phyloP scores from a whole-genome alignment of 2,888 invertebrate genomes.

The Ophion costatus region DNA sequence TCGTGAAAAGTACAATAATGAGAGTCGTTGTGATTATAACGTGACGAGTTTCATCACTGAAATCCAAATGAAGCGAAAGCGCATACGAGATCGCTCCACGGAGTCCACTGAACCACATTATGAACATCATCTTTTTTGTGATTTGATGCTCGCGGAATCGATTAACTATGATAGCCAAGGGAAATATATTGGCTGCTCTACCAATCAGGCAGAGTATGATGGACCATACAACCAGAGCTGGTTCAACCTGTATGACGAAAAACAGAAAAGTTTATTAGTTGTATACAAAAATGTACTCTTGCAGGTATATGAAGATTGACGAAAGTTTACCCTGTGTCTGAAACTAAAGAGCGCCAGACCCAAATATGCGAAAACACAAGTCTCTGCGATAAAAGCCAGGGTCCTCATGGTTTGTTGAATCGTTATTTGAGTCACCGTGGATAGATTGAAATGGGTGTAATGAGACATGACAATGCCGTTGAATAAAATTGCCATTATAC shows the following conservation, averaged over 20 bases:
- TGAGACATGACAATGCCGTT: conserved; percentile 99
- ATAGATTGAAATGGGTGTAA: conserved; percentile 99
- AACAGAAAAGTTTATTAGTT: neutral
- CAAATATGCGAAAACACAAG: conserved; percentile 99
- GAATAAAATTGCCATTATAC: conserved; percentile 99
- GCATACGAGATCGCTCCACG: conserved; percentile 99
- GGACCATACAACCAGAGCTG: conserved; percentile 97
- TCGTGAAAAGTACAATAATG: conserved; percentile 98
- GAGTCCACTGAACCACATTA: conserved; percentile 99
- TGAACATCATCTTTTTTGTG: conserved; percentile 99
- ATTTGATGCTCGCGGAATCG: conserved; percentile 99
- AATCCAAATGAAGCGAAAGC: conserved; percentile 96
- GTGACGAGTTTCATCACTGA: conserved; percentile 96
- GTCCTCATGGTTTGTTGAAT: conserved; percentile 99
- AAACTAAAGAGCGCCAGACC: conserved; percentile 98
- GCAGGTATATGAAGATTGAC: neutral
- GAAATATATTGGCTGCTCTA: conserved; percentile 98
- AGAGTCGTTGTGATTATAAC: conserved; percentile 99
- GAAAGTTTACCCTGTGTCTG: conserved; percentile 89
- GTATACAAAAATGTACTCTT: neutral
- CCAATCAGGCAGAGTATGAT: conserved; percentile 96
- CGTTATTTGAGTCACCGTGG: conserved; percentile 99
- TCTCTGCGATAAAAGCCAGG: conserved; percentile 98
- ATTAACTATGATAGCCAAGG: conserved; percentile 96
- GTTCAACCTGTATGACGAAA: conserved; percentile 85